phyloP scores from a whole-genome alignment of 2,888 invertebrate genomes.

The Plebejus anna region DNA sequence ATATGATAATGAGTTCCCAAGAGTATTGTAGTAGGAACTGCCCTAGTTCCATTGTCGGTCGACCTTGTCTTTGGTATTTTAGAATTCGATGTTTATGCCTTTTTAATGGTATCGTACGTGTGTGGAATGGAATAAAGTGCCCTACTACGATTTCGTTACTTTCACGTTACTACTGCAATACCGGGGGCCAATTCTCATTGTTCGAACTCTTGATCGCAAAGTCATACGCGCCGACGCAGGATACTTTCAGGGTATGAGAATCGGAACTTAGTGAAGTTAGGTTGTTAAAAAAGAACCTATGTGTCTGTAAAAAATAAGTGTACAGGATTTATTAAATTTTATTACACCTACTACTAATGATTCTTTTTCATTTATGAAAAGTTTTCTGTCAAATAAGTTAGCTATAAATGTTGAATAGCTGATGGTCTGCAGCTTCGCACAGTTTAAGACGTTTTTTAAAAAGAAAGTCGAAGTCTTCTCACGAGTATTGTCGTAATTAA shows the following conservation, averaged over 20 bases:
- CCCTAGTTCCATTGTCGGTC: constrained; percentile 15
- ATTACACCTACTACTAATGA: too few species aligned
- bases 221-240: too few species aligned
- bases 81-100: constrained; percentile 24
- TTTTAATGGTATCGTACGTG: constrained; percentile 12
- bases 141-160: not conserved
- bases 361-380: too few species aligned
- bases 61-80: constrained; percentile 27
- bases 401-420: too few species aligned
- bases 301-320: too few species aligned
- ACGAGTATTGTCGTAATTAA: constrained; percentile 17
- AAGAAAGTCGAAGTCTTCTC: not conserved
- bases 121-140: not conserved
- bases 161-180: not conserved
- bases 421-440: not conserved
- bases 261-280: too few species aligned
- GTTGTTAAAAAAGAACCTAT: too few species aligned
- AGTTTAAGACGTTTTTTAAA: not conserved
- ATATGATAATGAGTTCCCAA: constrained; percentile 25
- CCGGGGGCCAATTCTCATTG: too few species aligned
- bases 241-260: too few species aligned
- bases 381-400: too few species aligned
- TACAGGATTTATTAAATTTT: too few species aligned
- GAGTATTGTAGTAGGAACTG: constrained; percentile 22
- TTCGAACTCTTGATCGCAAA: too few species aligned